Base-by-base conservation (phyloP, 1,140 invertebrate genomes). In the Aphis craccivora region DNA sequence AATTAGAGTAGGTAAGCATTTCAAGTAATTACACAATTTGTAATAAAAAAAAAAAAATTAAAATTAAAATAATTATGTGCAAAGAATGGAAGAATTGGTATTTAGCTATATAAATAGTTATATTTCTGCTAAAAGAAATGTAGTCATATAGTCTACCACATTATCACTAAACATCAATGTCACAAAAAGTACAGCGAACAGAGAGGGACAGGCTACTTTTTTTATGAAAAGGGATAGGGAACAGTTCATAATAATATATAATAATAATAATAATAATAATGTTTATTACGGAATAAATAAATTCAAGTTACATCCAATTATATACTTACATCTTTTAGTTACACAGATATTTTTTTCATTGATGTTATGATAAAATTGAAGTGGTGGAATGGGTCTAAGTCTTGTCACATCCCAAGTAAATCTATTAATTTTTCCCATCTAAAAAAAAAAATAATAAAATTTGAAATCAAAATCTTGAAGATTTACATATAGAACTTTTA, bases 351-450 rank as follows among this genome's bases (percentile, higher is more conserved):
- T 93, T 84, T 93, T 93, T 40, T 93, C 91, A 53, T 93, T 93
- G 22, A 45, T 53, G 37, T 86, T 35, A 35, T 93, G 91, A 86
- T 84, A 93, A 93, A 84, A 93, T 93, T 93, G 91, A 37, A 53
- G 48, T 37, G 91, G 76, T 20, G 81, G 91, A 25, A 53, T 40
- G 14, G 91, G 81, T 84, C 91, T 51, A 37, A 93, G 35, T 53
- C 35, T 53, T 53, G 81, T 93, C 20, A 93, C 91, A 53, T 86
- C 81, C 91, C 91, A 93, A 86, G 48, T 6, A 37, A 40, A 25
- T 83, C 30, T 60, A 40, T 84, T 92, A 84, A 1, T 4, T 53
- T 93, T 93, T 40, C 40, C 81, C 48, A 55, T 53, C 91, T 93
- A 93, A 37, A 90, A 60, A n/a, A 20, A 51, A 51, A 51, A 18